Percentiles rank a stretch among this genome's conserved stretches.
Conservation (phyloP, 2,888 invertebrate genomes). For the Lysandra coridon region DNA sequence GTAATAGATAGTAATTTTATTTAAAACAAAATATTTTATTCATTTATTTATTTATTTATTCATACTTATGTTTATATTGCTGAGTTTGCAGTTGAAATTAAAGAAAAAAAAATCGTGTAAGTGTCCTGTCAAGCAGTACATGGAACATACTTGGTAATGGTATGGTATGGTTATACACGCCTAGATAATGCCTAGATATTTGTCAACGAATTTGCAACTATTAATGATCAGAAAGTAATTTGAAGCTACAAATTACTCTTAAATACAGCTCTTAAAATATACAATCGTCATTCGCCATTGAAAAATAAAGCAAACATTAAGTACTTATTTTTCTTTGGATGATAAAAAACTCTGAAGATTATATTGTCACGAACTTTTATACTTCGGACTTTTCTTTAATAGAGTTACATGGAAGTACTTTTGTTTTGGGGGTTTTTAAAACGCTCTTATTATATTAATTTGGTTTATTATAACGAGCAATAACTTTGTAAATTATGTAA, state of each 20-base stretch:
- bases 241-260: not conserved
- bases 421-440: constrained; percentile 34
- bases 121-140: no score
- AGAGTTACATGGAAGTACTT: constrained; percentile 41
- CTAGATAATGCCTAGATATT: no score
- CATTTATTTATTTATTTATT: no score
- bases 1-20: no score
- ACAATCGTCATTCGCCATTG: not conserved
- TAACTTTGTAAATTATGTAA: constrained; percentile 6
- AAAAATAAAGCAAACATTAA: constrained; percentile 38
- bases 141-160: no score
- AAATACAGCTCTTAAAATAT: no score
- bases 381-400: constrained; percentile 43
- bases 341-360: constrained; percentile 42
- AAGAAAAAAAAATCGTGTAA: no score
- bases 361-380: constrained; percentile 41
- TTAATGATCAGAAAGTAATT: not conserved
- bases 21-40: no score
- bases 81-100: no score
- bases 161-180: no score
- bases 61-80: no score
- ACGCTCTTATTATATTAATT: constrained; percentile 26
- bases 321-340: constrained; percentile 41
- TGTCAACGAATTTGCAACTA: no score
- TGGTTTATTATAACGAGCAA: constrained; percentile 4